Conservation (phyloP, 92 coral and sea anemone species). For the Siderastrea siderea region DNA sequence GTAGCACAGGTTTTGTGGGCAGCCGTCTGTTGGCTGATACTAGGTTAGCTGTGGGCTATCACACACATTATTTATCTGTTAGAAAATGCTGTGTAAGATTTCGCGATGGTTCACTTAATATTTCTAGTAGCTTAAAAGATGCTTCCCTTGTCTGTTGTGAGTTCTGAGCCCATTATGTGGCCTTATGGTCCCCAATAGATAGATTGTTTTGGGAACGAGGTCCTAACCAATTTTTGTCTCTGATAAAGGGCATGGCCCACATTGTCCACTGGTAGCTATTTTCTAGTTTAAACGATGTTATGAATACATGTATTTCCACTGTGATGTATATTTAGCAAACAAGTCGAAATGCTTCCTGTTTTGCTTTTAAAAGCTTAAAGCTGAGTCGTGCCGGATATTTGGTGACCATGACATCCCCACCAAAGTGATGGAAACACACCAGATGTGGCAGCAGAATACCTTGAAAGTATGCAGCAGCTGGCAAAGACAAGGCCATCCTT, state of each 20-base stretch:
- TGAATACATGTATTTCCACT: background rate
- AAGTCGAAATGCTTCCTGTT: background rate
- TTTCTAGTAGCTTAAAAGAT: no score
- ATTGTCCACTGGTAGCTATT: background rate
- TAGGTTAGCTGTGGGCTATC: no score
- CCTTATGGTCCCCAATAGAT: background rate
- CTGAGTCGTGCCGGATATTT: conserved; percentile 45
- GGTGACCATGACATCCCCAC: conserved; percentile 40
- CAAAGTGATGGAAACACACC: conserved; percentile 36
- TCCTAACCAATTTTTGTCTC: background rate
- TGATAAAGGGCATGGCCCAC: background rate
- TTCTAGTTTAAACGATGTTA: background rate
- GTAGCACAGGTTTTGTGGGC: no score
- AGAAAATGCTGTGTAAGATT: no score
- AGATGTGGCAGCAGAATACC: conserved; percentile 38
- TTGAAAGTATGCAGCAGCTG: conserved; percentile 30
- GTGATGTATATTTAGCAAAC: background rate
- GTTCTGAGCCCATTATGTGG: background rate
- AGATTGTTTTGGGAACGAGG: background rate
- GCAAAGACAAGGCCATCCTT: conserved; percentile 44
- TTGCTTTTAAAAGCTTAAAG: conserved; percentile 25
- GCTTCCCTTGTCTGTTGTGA: background rate
- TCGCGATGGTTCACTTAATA: background rate
- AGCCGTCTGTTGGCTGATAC: no score
- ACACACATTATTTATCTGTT: background rate